A percentile compares a stretch with the other conserved stretches of the same genome.
These are phyloP conservation scores for Ameiurus melas DNA, from an alignment of 2,113 vertebrate genomes.

Conservation along the genomic window DNA sequence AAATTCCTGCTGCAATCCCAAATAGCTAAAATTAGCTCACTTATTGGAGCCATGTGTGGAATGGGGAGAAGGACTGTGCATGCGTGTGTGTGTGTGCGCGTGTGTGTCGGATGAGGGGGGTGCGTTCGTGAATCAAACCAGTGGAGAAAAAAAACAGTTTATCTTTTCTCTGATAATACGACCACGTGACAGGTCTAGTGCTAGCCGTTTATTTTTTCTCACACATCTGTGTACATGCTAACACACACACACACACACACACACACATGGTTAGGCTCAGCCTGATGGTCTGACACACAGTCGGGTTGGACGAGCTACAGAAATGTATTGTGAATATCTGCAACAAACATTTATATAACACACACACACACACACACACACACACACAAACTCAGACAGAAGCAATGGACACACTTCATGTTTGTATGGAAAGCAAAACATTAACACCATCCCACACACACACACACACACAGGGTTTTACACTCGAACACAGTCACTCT, in stretches of 20 bases:
- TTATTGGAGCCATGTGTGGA: conserved; percentile 75
- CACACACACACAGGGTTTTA: conserved; percentile 30
- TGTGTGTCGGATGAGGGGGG: conserved; percentile 26
- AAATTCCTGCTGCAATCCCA: conserved; percentile 62
- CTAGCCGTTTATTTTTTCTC: conserved; percentile 76
- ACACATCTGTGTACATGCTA: conserved; percentile 68
- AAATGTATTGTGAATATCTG: not conserved
- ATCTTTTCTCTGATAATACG: conserved; percentile 78
- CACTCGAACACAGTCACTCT: conserved; percentile 26
- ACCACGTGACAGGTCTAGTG: conserved; percentile 69
- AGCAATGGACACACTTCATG: not conserved
- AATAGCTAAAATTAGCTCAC: conserved; percentile 75
- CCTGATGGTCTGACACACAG: conserved; percentile 20
- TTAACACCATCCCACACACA: not conserved
- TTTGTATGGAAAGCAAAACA: not conserved
- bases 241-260: conserved; percentile 43
- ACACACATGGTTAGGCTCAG: conserved; percentile 9
- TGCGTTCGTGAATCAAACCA: conserved; percentile 66
- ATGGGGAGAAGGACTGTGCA: conserved; percentile 36
- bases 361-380: conserved; percentile 4
- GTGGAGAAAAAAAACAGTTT: conserved; percentile 75
- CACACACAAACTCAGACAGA: not conserved
- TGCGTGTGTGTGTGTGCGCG: conserved; percentile 49
- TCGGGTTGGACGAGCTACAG: not conserved
- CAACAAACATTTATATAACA: not conserved